These are phyloP conservation scores for Protobothrops mucrosquamatus DNA, from an alignment of 2,113 vertebrate genomes.

Conservation along the genomic window DNA sequence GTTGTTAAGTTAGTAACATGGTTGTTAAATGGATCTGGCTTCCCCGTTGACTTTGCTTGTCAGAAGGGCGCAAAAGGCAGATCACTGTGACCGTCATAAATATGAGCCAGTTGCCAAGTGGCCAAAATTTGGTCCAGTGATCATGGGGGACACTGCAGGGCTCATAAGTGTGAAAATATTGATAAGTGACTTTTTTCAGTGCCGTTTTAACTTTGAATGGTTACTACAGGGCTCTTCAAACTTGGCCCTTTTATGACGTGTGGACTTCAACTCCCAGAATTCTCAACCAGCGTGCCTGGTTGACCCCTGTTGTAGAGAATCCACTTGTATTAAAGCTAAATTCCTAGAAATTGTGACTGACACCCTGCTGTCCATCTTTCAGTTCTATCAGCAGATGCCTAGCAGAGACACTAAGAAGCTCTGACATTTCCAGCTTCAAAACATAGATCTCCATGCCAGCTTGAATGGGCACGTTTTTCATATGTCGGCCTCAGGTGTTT, in stretches of 20 bases:
- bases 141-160: neutral
- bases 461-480: neutral
- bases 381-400: neutral
- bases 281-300: too few relatives aligned
- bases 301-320: neutral
- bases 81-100: too few relatives aligned
- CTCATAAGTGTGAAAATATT: too few relatives aligned
- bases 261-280: too few relatives aligned
- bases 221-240: too few relatives aligned
- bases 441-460: neutral
- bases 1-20: too few relatives aligned
- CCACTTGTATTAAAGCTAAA: neutral
- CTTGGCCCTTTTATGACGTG: too few relatives aligned
- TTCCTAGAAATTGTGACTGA: neutral
- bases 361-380: neutral
- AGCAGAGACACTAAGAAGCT: neutral
- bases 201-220: too few relatives aligned
- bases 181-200: too few relatives aligned
- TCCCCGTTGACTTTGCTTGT: neutral
- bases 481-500: neutral
- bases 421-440: neutral
- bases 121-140: neutral
- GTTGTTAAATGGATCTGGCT: neutral
- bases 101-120: neutral
- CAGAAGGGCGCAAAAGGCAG: neutral